Base-by-base conservation (phyloP, 2,113 vertebrate species). In the Aptenodytes patagonicus region DNA sequence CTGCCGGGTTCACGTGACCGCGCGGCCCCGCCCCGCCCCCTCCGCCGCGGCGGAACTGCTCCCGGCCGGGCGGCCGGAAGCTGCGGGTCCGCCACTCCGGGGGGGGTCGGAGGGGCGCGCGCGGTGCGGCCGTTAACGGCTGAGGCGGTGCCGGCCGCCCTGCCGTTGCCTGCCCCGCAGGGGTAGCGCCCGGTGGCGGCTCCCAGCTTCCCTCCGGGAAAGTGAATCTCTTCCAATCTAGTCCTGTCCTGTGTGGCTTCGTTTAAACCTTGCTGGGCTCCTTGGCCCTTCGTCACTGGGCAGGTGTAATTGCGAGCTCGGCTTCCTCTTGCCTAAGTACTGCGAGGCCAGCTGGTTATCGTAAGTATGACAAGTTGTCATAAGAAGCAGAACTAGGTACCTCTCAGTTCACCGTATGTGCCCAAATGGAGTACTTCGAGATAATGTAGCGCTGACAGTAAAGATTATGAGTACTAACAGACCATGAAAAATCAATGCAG, bases 61-160 rank as follows among this genome's bases (percentile, higher is more conserved):
- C 47, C 47, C 47, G 21, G 3, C n/a, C 6, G 5, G 1, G 3
- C 3, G 10, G 22, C 26, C n/a, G 86, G 86, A 68, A n/a, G 26
- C 5, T 3, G 21, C 22, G 69, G 26, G 10, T 3, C 1, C 2
- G 14, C 2, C 2, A 3, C 3, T 7, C 8, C 5, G n/a, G 51
- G 55, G 7, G 36, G 28, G 28, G 0, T 22, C 3, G 0, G 0
- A 6, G 21, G 1, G 36, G 18, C 1, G 52, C 2, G 32, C 12
- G 32, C 12, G 20, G 57, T 3, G 20, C 4, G 22, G 22, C 49
- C 4, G n/a, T 18, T 22, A 19, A 2, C 4, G 24, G n/a, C 11
- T 3, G 38, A 2, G 66, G n/a, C 1, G 17, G 13, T 42, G 42
- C 42, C 42, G 42, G 42, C 4, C 4, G 5, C 12, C 13, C 5